Percentiles rank a stretch among this genome's conserved stretches.
Conservation (phyloP, 2,797 vertebrate genomes). For the Bovichtus variegatus region DNA sequence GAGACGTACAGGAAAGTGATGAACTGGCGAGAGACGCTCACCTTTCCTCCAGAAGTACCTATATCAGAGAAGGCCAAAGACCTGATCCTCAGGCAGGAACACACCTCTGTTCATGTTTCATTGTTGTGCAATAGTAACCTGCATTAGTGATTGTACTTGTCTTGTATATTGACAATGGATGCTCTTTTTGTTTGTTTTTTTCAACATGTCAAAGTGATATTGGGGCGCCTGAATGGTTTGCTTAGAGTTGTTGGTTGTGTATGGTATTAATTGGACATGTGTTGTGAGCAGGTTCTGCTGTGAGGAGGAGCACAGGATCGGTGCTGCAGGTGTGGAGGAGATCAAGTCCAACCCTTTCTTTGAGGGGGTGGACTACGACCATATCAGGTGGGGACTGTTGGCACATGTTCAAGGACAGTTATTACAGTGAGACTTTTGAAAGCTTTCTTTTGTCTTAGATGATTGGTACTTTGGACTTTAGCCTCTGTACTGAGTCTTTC, state of each 20-base stretch:
- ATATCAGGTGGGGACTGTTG: conserved; percentile 90
- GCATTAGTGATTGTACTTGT: background rate
- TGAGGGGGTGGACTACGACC: conserved; percentile 98
- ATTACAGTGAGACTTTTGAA: background rate
- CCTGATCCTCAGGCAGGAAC: conserved; percentile 92
- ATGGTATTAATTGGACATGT: background rate
- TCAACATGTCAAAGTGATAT: background rate
- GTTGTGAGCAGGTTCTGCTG: conserved; percentile 92
- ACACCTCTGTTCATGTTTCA: background rate
- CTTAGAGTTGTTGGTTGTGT: background rate
- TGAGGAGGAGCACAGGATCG: conserved; percentile 95
- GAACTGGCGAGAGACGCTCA: conserved; percentile 98
- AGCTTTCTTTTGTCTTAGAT: background rate
- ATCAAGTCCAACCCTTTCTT: conserved; percentile 97
- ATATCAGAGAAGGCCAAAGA: conserved; percentile 99
- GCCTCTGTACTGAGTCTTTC: too few species aligned
- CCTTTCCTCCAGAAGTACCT: conserved; percentile 97
- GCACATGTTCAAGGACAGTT: background rate
- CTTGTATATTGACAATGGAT: background rate
- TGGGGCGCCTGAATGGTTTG: background rate
- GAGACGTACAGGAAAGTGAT: conserved; percentile 99
- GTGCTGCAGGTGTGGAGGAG: conserved; percentile 92
- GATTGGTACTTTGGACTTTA: too few species aligned
- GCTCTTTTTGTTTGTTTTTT: background rate
- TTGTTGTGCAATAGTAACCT: background rate